Conservation (phyloP, 2,888 invertebrate species). For the Mimas tiliae region DNA sequence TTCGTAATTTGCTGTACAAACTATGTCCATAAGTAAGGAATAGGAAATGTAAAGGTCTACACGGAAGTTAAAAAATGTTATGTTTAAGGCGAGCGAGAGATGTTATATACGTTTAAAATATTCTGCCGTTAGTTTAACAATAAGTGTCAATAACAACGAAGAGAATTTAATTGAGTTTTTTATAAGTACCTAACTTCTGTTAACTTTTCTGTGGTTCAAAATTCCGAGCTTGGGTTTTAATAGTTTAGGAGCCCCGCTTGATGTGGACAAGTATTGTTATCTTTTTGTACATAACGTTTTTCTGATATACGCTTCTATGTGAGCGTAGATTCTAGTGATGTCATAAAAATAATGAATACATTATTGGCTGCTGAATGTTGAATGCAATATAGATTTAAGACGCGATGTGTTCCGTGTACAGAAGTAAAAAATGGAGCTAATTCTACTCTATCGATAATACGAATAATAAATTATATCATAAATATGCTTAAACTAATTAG, state of each 20-base stretch:
- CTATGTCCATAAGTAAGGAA: slow-evolving; percentile 20
- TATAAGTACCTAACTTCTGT: neutral
- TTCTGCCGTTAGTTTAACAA: slow-evolving; percentile 10
- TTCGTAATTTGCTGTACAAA: slow-evolving; percentile 21
- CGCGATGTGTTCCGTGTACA: slow-evolving; percentile 30
- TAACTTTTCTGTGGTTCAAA: slow-evolving; percentile 14
- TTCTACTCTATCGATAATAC: neutral
- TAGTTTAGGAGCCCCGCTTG: slow-evolving; percentile 9
- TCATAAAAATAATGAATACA: slow-evolving; percentile 23
- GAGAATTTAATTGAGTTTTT: neutral
- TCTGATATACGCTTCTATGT: slow-evolving; percentile 6
- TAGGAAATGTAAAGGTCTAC: slow-evolving; percentile 5
- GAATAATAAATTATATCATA: neutral
- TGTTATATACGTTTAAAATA: slow-evolving; percentile 19
- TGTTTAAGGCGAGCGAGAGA: slow-evolving; percentile 6
- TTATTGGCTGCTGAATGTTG: slow-evolving; percentile 28
- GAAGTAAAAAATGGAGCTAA: slow-evolving; percentile 6
- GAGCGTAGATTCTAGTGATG: slow-evolving; percentile 20
- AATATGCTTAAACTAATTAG: neutral
- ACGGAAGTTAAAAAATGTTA: slow-evolving; percentile 13
- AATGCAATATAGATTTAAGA: slow-evolving; percentile 33
- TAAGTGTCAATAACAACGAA: slow-evolving; percentile 17
- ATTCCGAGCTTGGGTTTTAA: neutral
- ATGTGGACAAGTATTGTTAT: slow-evolving; percentile 3
- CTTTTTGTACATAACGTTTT: slow-evolving; percentile 11